Evolutionary conservation across 2,797 vertebrate genomes (phyloP).

Genomic region (Cryptoprocta ferox): DNA sequence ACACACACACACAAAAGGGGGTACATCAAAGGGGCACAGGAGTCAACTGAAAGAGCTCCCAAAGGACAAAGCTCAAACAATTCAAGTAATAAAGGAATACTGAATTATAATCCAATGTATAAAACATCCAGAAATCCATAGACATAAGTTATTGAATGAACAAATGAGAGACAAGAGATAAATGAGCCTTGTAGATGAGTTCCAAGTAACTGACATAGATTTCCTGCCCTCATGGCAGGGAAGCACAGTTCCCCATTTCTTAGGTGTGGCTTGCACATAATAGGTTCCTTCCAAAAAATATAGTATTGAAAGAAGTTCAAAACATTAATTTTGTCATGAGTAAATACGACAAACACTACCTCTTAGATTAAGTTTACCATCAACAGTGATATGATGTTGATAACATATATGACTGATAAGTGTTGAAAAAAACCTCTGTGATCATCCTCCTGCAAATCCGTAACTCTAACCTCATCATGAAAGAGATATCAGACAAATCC

Average conservation of each 20-base stretch:
- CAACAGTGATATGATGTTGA: neutral
- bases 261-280: neutral
- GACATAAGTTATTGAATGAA: neutral
- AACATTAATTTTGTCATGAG: neutral
- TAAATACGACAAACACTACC: neutral
- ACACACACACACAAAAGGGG: neutral
- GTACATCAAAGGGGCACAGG: neutral
- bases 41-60: neutral
- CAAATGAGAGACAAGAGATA: neutral
- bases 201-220: neutral
- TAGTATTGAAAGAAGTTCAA: neutral
- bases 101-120: neutral
- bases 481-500: neutral
- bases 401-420: neutral
- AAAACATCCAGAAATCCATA: neutral
- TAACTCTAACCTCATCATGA: neutral
- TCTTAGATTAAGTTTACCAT: neutral
- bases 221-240: neutral
- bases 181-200: neutral
- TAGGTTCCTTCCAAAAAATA: neutral
- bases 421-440: neutral
- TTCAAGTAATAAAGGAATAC: neutral
- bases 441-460: neutral
- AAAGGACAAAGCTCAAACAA: neutral
- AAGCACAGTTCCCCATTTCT: neutral